Conservation (phyloP, 1,140 invertebrate genomes). For the Piezodorus guildinii region DNA sequence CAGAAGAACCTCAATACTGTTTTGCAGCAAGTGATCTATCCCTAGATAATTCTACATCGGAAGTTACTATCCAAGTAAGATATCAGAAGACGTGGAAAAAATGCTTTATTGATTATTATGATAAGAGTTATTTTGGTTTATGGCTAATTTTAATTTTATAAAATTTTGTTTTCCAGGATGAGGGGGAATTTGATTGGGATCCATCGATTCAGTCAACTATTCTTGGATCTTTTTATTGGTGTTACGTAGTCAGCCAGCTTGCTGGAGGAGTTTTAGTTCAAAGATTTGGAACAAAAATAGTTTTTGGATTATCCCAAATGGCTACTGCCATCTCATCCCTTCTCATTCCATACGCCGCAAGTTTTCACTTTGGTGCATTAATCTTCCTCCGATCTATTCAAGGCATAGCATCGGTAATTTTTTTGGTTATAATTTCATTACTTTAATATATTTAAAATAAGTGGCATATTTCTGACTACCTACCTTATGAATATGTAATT, state of each 20-base stretch:
- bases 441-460: not conserved
- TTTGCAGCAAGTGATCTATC: constrained; percentile 24
- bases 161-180: constrained; percentile 28
- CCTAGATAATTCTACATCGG: not conserved
- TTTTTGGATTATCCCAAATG: constrained; percentile 61
- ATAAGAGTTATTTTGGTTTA: not conserved
- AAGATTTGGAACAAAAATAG: constrained; percentile 62
- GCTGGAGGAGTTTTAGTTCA: constrained; percentile 62
- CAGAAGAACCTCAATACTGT: constrained; percentile 27
- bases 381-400: constrained; percentile 51
- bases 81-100: too few species aligned
- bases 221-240: constrained; percentile 58
- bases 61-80: too few species aligned
- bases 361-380: constrained; percentile 46
- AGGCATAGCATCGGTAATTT: constrained; percentile 49
- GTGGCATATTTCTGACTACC: not conserved
- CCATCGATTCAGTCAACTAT: constrained; percentile 47
- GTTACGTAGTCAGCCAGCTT: constrained; percentile 56
- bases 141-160: not conserved
- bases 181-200: constrained; percentile 50
- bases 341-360: constrained; percentile 48
- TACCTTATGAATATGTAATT: too few species aligned
- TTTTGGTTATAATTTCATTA: not conserved
- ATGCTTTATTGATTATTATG: too few species aligned
- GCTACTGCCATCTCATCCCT: constrained; percentile 55